These are phyloP conservation scores for Dendrolimus pini DNA, from an alignment of 2,888 invertebrate genomes.

Conservation along the genomic window DNA sequence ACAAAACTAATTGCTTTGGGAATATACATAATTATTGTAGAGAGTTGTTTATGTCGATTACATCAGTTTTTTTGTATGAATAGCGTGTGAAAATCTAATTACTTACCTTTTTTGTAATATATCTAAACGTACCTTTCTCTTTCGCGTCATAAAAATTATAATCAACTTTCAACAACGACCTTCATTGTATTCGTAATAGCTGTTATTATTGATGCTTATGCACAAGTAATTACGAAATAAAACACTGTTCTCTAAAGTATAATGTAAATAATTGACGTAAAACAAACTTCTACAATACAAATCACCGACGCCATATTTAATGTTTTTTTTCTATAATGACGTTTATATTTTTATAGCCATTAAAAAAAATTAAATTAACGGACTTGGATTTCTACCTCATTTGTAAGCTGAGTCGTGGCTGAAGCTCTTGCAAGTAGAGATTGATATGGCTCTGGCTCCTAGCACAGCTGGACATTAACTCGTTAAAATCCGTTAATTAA, in stretches of 20 bases:
- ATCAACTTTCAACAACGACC: slow-evolving; percentile 16
- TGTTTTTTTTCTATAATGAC: slow-evolving; percentile 16
- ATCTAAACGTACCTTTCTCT: slow-evolving; percentile 19
- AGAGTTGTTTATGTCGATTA: neutral
- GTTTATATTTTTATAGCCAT: slow-evolving; percentile 11
- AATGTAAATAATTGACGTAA: slow-evolving; percentile 23
- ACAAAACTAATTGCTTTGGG: neutral
- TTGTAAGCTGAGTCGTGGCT: no score
- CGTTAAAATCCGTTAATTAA: no score
- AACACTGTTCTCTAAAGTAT: slow-evolving; percentile 14
- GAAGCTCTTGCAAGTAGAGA: no score
- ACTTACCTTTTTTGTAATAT: slow-evolving; percentile 8
- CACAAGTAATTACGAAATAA: slow-evolving; percentile 16
- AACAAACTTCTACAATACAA: slow-evolving; percentile 21
- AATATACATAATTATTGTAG: neutral
- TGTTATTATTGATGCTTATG: neutral
- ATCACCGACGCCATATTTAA: slow-evolving; percentile 34
- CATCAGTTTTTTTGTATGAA: slow-evolving; percentile 5
- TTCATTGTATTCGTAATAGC: slow-evolving; percentile 20
- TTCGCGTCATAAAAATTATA: slow-evolving; percentile 2
- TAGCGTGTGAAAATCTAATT: slow-evolving; percentile 16
- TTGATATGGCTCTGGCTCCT: no score
- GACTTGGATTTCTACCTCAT: no score
- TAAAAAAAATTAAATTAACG: neutral
- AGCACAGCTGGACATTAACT: no score